Conservation (phyloP, 2,888 invertebrate genomes). For the Eupeodes luniger region DNA sequence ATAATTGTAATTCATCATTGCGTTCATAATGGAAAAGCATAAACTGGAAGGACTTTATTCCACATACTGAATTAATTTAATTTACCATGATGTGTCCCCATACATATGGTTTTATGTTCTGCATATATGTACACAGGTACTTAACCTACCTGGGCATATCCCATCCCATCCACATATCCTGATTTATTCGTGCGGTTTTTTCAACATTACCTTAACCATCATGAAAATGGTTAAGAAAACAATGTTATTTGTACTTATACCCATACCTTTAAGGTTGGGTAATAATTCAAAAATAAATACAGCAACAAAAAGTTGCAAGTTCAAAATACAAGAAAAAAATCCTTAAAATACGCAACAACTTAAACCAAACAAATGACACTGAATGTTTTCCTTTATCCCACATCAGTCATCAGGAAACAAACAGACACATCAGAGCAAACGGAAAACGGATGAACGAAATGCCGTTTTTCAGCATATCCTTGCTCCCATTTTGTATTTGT, state of each 20-base stretch:
- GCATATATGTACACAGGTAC: no score
- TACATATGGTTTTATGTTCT: no score
- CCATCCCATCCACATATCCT: no score
- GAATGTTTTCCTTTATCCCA: slow-evolving; percentile 55
- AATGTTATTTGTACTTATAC: not conserved
- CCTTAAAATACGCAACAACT: slow-evolving; percentile 41
- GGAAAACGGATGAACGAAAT: slow-evolving; percentile 44
- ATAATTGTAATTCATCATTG: no score
- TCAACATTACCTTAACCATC: no score
- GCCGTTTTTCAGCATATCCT: slow-evolving; percentile 53
- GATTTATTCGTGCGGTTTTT: no score
- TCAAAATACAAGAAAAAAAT: not conserved
- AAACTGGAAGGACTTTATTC: no score
- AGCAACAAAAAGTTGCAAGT: not conserved
- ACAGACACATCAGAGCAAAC: slow-evolving; percentile 46
- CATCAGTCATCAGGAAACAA: slow-evolving; percentile 59
- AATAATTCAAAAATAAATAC: not conserved
- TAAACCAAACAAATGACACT: slow-evolving; percentile 54
- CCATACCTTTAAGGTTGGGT: not conserved
- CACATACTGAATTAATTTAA: no score
- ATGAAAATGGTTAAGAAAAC: no score
- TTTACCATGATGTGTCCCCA: no score
- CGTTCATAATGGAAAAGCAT: no score
- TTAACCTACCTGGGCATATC: no score
- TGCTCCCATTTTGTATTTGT: slow-evolving; percentile 46